These are phyloP conservation scores for Neotoxoptera formosana DNA, from an alignment of 1,140 invertebrate species.

Conservation along the genomic window DNA sequence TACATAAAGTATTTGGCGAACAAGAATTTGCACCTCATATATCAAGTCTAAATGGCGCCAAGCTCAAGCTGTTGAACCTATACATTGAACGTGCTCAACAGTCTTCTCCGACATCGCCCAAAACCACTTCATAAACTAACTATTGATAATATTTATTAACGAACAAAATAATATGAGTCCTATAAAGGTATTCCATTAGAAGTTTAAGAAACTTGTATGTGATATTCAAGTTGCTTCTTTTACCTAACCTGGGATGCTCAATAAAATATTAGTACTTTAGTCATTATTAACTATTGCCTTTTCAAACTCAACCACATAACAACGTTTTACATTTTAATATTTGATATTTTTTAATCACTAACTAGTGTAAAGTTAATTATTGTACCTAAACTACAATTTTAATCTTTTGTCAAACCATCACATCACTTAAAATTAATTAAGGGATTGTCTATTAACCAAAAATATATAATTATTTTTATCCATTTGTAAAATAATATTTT, in stretches of 20 bases:
- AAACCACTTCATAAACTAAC: constrained; percentile 55
- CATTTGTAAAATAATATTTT: constrained; percentile 30
- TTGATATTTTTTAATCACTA: constrained; percentile 49
- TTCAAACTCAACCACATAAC: constrained; percentile 45
- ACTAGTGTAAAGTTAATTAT: constrained; percentile 26
- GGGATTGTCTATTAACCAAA: constrained; percentile 43
- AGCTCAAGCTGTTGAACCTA: constrained; percentile 78
- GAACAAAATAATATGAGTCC: constrained; percentile 43
- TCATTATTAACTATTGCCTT: constrained; percentile 33
- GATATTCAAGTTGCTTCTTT: constrained; percentile 36
- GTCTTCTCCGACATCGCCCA: constrained; percentile 62
- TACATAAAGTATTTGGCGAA: constrained; percentile 86
- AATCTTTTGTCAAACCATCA: constrained; percentile 30
- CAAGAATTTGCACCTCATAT: constrained; percentile 78
- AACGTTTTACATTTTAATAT: constrained; percentile 41
- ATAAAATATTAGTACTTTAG: constrained; percentile 17
- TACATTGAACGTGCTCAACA: constrained; percentile 74
- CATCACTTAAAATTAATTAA: constrained; percentile 6
- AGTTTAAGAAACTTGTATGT: constrained; percentile 30
- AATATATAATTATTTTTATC: constrained; percentile 54
- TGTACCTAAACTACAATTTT: constrained; percentile 1
- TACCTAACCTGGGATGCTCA: constrained; percentile 36
- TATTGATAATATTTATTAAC: constrained; percentile 19
- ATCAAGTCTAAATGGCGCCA: constrained; percentile 80
- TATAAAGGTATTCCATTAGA: constrained; percentile 33